Percentiles rank a stretch among this genome's conserved stretches.
phyloP scores from a whole-genome alignment of 2,113 vertebrate species.

The Albula goreensis region DNA sequence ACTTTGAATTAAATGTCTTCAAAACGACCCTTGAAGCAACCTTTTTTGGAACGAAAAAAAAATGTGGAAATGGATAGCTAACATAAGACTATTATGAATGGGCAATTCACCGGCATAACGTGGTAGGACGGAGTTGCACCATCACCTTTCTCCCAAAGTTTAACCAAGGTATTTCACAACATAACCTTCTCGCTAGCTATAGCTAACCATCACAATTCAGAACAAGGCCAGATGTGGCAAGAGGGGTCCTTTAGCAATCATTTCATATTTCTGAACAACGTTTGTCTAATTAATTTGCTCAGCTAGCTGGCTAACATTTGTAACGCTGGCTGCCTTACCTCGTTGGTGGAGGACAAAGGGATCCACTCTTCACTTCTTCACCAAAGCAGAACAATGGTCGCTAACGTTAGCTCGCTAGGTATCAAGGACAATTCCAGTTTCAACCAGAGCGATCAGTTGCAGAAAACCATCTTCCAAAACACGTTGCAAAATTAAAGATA shows the following conservation, averaged over 20 bases:
- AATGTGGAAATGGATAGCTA: background rate
- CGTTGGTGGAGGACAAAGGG: conserved; percentile 50
- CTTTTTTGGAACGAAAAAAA: background rate
- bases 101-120: background rate
- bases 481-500: background rate
- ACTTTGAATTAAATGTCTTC: background rate
- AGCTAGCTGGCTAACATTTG: background rate
- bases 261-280: background rate
- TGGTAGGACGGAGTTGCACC: conserved; percentile 28
- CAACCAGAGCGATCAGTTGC: conserved; percentile 11
- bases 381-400: conserved; percentile 45
- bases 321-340: conserved; percentile 41
- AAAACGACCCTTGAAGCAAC: background rate
- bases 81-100: background rate
- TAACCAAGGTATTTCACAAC: conserved; percentile 37
- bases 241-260: background rate
- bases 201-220: background rate
- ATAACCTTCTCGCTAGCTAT: conserved; percentile 11
- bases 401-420: background rate
- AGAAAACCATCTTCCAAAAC: conserved; percentile 25
- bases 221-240: background rate
- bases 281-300: background rate
- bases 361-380: conserved; percentile 35
- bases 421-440: conserved; percentile 25
- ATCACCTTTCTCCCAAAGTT: conserved; percentile 37